Conservation (phyloP, 2,888 invertebrate genomes). For the Parnassius mnemosyne region DNA sequence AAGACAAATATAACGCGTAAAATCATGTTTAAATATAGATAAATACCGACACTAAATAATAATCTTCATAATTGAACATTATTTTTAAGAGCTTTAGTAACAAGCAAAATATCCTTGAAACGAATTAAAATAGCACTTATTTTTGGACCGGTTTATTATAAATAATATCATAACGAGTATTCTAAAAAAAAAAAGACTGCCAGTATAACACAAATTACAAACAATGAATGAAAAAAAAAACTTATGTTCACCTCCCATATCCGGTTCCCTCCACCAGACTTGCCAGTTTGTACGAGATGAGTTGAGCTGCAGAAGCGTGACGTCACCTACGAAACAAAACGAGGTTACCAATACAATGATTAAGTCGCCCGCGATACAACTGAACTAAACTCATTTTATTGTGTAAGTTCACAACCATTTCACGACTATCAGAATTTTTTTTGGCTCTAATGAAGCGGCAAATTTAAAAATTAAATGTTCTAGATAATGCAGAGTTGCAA, state of each 20-base stretch:
- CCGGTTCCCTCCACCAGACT: slow-evolving; percentile 55
- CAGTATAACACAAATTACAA: no score
- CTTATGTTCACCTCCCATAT: slow-evolving; percentile 52
- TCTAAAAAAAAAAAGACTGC: not conserved
- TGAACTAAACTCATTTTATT: not conserved
- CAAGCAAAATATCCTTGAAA: not conserved
- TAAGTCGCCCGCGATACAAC: slow-evolving; percentile 24
- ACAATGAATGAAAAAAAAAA: not conserved
- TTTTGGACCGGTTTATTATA: no score
- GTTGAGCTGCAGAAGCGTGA: slow-evolving; percentile 32
- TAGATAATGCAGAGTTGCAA: not conserved
- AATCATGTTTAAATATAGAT: no score
- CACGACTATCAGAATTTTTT: not conserved
- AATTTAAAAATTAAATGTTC: slow-evolving; percentile 12
- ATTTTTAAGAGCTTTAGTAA: no score
- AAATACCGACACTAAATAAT: no score
- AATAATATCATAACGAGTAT: no score
- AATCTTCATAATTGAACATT: no score
- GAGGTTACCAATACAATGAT: slow-evolving; percentile 7
- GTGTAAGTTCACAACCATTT: not conserved
- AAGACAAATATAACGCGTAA: no score
- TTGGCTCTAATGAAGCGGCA: not conserved
- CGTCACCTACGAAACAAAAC: slow-evolving; percentile 32
- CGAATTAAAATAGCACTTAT: no score
- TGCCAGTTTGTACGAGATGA: slow-evolving; percentile 43